phyloP scores from a whole-genome alignment of 2,888 invertebrate species.

The Acleris laterana region DNA sequence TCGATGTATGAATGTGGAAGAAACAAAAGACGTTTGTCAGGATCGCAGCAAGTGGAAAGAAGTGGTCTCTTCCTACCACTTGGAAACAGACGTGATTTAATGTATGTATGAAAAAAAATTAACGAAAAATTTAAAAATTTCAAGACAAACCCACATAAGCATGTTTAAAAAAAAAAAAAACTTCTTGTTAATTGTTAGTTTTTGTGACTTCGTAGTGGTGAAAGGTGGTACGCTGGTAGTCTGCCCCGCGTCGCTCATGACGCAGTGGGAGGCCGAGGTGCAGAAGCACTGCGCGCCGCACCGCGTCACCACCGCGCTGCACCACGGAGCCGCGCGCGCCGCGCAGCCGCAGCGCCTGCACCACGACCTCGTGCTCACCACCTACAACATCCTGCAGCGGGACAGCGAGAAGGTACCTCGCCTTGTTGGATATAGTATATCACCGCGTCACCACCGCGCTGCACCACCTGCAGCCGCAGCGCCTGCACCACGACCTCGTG shows the following conservation, averaged over 20 bases:
- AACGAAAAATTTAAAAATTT: no score
- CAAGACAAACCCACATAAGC: no score
- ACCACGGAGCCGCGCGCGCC: slow-evolving; percentile 93
- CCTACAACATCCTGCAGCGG: slow-evolving; percentile 90
- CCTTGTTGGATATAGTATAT: no score
- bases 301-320: slow-evolving; percentile 86
- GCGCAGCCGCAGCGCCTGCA: slow-evolving; percentile 84
- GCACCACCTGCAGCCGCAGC: slow-evolving; percentile 88
- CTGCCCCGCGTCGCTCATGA: slow-evolving; percentile 95
- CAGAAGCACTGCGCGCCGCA: slow-evolving; percentile 85
- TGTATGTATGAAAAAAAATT: no score
- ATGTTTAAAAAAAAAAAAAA: no score
- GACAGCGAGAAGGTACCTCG: slow-evolving; percentile 84
- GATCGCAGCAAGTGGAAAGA: no score
- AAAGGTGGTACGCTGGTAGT: slow-evolving; percentile 93
- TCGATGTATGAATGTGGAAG: no score
- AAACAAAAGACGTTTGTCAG: no score
- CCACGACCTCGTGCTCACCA: slow-evolving; percentile 94
- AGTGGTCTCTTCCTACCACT: no score
- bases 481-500: slow-evolving; percentile 90
- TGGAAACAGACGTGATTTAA: no score
- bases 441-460: slow-evolving; percentile 86
- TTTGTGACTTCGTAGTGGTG: slow-evolving; percentile 55
- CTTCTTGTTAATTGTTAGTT: no score
- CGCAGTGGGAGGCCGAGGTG: slow-evolving; percentile 95